Evolutionary conservation across 2,888 invertebrate species (phyloP).

Genomic region (Heliconius ismenius): DNA sequence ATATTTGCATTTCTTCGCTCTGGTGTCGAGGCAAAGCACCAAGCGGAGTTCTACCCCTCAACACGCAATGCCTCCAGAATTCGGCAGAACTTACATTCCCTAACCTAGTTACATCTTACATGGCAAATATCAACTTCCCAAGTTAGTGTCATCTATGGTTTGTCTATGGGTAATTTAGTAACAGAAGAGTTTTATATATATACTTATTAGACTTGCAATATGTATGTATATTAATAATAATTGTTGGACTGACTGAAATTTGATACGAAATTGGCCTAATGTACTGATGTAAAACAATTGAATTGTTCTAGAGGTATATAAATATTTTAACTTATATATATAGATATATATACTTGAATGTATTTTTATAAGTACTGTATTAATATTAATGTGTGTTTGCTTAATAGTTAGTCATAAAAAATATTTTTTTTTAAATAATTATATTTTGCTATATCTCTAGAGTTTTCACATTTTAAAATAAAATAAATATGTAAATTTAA

Average conservation of each 20-base stretch:
- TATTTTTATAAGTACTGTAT: not conserved
- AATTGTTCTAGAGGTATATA: not conserved
- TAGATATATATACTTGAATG: not conserved
- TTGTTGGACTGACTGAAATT: slow-evolving; percentile 1
- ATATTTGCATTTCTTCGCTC: too few relatives aligned
- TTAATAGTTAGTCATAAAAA: not conserved
- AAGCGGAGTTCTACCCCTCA: too few relatives aligned
- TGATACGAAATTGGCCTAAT: slow-evolving; percentile 12
- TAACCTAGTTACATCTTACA: too few relatives aligned
- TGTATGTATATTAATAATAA: not conserved
- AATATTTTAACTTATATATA: not conserved
- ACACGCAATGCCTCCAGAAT: too few relatives aligned
- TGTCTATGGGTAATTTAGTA: too few relatives aligned
- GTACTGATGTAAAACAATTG: not conserved
- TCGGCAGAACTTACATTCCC: too few relatives aligned
- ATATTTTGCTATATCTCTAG: too few relatives aligned
- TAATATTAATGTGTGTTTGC: not conserved
- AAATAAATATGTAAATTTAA: too few relatives aligned
- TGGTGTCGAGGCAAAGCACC: too few relatives aligned
- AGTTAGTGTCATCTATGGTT: too few relatives aligned
- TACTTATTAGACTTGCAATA: not conserved
- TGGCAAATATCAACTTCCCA: too few relatives aligned
- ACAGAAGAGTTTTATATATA: not conserved
- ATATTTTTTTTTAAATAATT: not conserved
- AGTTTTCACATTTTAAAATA: not conserved